Evolutionary conservation across 2,797 vertebrate species (phyloP), one percentile per base, ranked within the genome.

Genomic region (Bradypodion ventrale): DNA sequence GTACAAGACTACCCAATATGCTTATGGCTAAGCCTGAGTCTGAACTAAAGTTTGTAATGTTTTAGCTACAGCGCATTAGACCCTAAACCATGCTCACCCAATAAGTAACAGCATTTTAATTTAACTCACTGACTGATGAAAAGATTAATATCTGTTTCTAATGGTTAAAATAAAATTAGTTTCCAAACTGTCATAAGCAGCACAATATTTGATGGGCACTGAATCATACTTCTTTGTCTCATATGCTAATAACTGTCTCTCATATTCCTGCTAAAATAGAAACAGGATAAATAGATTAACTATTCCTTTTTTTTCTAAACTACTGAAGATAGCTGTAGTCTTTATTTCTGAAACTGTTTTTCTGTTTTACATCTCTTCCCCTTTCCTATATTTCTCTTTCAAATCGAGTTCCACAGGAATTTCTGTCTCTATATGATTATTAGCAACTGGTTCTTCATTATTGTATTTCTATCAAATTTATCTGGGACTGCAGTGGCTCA

Each of bases 121-220:
- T 44, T 74, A 49, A 65, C 9, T 80, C 35, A 42, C 12, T 82
- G n/a, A 37, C 75, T 65, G 29, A 65, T n/a, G 13, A 32, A 65
- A 29, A 65, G 2, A 32, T 32, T 32, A 32, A 32, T 29, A 25
- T 12, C 7, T 29, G 29, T n/a, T 29, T 62, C 56, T 65, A 65
- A 65, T 65, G 25, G n/a, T n/a, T 65, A 65, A n/a, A 19, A 65
- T 9, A 87, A 29, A 88, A 90, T 81, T 25, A 60, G 46, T 62
- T 1, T 82, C 66, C 2, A 9, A 56, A 85, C 25, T 78, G 74
- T 84, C 52, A 73, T 83, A 87, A 84, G 7, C 29, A 78, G 37
- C 8, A 40, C 37, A 12, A 60, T 35, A 25, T 80, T 69, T 37
- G 2, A 37, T 56, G 35, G 44, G 37, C 32, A 60, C 21, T 60